phyloP scores from a whole-genome alignment of 2,888 invertebrate genomes.

The Scelioninae gen. 1 region DNA sequence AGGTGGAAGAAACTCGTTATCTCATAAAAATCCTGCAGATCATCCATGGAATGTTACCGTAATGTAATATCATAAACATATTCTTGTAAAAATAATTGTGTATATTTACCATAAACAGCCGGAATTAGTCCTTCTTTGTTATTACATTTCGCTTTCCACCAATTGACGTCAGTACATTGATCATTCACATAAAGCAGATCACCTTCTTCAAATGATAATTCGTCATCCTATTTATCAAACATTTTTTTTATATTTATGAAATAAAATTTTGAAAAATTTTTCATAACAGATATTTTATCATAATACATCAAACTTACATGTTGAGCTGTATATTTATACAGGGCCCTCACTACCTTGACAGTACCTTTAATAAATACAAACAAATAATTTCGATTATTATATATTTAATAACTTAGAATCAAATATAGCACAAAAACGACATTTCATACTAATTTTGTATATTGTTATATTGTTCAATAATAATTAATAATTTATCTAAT shows the following conservation, averaged over 20 bases:
- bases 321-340: conserved; percentile 86
- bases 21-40: too few relatives aligned
- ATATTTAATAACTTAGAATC: too few relatives aligned
- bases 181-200: conserved; percentile 87
- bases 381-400: conserved; percentile 2
- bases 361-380: conserved; percentile 80
- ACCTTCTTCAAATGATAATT: conserved; percentile 88
- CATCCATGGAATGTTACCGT: too few relatives aligned
- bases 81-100: neutral
- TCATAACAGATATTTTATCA: neutral
- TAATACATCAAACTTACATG: conserved; percentile 83
- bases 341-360: conserved; percentile 86
- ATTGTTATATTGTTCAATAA: too few relatives aligned
- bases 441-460: too few relatives aligned
- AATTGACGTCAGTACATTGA: conserved; percentile 84
- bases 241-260: neutral
- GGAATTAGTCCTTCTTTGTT: conserved; percentile 86
- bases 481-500: too few relatives aligned
- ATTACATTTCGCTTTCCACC: conserved; percentile 87
- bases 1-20: too few relatives aligned
- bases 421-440: too few relatives aligned
- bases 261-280: too few relatives aligned
- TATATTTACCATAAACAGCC: conserved; percentile 86
- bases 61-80: too few relatives aligned
- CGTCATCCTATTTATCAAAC: conserved; percentile 84